A percentile compares a stretch with the other conserved stretches of the same genome.
Evolutionary conservation across 2,888 invertebrate species (phyloP).

Genomic region (Yponomeuta cagnagella): DNA sequence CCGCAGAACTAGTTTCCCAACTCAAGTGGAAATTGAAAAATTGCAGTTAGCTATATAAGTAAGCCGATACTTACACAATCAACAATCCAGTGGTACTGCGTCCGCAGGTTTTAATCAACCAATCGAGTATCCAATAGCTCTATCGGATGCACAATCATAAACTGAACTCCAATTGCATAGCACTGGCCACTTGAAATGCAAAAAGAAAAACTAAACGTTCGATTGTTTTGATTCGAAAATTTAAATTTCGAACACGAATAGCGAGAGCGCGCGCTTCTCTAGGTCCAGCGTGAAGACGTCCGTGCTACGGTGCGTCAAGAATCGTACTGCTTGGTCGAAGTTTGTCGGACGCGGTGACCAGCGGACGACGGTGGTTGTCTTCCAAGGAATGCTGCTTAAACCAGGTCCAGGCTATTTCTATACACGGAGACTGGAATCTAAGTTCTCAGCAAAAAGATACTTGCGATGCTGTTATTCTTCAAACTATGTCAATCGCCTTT

Average conservation of each 20-base stretch:
- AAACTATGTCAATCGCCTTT: neutral
- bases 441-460: constrained; percentile 26
- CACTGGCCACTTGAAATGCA: constrained; percentile 46
- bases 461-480: constrained; percentile 12
- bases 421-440: constrained; percentile 46
- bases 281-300: constrained; percentile 37
- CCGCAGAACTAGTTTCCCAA: neutral
- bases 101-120: constrained; percentile 20
- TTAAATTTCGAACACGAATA: constrained; percentile 33
- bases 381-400: constrained; percentile 61
- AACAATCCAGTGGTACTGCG: constrained; percentile 45
- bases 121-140: constrained; percentile 38
- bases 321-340: constrained; percentile 58
- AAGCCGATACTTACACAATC: constrained; percentile 51
- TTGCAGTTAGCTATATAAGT: neutral
- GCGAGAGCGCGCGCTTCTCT: constrained; percentile 37
- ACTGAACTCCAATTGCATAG: constrained; percentile 43
- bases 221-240: constrained; percentile 23
- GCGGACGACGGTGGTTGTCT: constrained; percentile 36
- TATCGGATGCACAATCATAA: constrained; percentile 41
- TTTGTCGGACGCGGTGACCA: constrained; percentile 31
- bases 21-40: constrained; percentile 13
- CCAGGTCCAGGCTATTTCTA: constrained; percentile 46
- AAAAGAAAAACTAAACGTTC: constrained; percentile 7
- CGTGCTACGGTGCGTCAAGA: constrained; percentile 54